These are phyloP conservation scores for Ptychoptera albimana DNA, from an alignment of 2,888 invertebrate genomes.

Conservation along the genomic window DNA sequence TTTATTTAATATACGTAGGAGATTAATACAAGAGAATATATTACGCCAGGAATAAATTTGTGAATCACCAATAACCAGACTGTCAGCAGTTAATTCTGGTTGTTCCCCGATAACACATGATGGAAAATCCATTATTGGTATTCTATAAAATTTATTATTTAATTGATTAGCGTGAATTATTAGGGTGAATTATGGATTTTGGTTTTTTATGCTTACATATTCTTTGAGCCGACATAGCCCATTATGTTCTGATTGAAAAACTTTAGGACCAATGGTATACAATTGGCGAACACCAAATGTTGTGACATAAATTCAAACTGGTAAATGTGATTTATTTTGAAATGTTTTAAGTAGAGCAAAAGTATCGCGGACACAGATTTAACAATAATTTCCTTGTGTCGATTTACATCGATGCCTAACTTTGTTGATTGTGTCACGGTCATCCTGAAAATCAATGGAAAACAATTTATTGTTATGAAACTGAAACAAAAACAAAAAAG, in stretches of 20 bases:
- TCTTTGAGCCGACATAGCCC: constrained; percentile 87
- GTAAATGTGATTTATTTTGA: constrained; percentile 92
- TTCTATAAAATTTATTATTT: constrained; percentile 38
- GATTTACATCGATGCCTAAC: constrained; percentile 90
- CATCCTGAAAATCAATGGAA: constrained; percentile 36
- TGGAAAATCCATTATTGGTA: constrained; percentile 89
- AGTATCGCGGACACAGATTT: constrained; percentile 88
- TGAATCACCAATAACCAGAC: constrained; percentile 69
- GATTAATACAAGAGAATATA: constrained; percentile 93
- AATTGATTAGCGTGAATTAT: constrained; percentile 2
- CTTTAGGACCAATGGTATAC: constrained; percentile 93
- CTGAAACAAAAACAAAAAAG: constrained; percentile 3
- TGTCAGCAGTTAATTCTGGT: constrained; percentile 83
- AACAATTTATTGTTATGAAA: too few relatives aligned
- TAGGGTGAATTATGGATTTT: too few relatives aligned
- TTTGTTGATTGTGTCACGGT: constrained; percentile 89
- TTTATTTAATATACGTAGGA: constrained; percentile 91
- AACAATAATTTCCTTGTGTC: constrained; percentile 97
- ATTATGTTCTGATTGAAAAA: constrained; percentile 98
- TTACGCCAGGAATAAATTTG: constrained; percentile 93
- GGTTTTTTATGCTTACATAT: constrained; percentile 43
- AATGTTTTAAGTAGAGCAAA: constrained; percentile 85
- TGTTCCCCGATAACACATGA: constrained; percentile 91
- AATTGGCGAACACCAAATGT: constrained; percentile 97
- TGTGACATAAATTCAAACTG: constrained; percentile 99